Evolutionary conservation across 23 tunicate species (phyloP).

Genomic region (Diplosoma virens): DNA sequence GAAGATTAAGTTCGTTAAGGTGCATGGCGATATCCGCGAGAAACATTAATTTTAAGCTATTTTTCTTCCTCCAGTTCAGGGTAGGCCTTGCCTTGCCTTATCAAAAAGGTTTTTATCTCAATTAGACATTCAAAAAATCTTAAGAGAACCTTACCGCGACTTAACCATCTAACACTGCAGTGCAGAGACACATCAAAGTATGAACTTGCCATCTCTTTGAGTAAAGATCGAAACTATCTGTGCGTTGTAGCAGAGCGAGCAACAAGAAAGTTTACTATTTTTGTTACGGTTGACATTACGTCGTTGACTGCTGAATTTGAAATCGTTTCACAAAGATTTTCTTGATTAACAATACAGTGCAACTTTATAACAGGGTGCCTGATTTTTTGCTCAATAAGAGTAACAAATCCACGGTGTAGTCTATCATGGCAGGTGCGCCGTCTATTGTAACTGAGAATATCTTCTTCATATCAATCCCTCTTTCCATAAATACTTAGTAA

Average conservation of each 20-base stretch:
- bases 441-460: too few relatives aligned
- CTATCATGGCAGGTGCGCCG: slow-evolving; percentile 25
- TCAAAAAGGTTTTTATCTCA: slow-evolving; percentile 34
- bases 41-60: slow-evolving; percentile 30
- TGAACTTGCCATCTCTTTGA: slow-evolving; percentile 40
- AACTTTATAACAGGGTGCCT: too few relatives aligned
- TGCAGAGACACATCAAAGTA: slow-evolving; percentile 28
- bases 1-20: slow-evolving; percentile 39
- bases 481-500: too few relatives aligned
- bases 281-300: slow-evolving; percentile 32
- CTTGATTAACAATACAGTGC: background rate
- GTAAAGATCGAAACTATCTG: slow-evolving; percentile 41
- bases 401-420: slow-evolving; percentile 21
- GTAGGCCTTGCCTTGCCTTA: slow-evolving; percentile 36
- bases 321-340: slow-evolving; percentile 3
- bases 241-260: slow-evolving; percentile 15
- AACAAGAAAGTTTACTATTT: slow-evolving; percentile 22
- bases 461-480: slow-evolving; percentile 6
- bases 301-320: slow-evolving; percentile 22
- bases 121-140: slow-evolving; percentile 37
- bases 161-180: slow-evolving; percentile 7
- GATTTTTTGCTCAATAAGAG: slow-evolving; percentile 24
- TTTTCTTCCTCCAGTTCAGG: slow-evolving; percentile 45
- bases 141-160: slow-evolving; percentile 33
- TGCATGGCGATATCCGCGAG: slow-evolving; percentile 35